phyloP scores from a whole-genome alignment of 2,797 vertebrate species.

The Gadopsis marmoratus region DNA sequence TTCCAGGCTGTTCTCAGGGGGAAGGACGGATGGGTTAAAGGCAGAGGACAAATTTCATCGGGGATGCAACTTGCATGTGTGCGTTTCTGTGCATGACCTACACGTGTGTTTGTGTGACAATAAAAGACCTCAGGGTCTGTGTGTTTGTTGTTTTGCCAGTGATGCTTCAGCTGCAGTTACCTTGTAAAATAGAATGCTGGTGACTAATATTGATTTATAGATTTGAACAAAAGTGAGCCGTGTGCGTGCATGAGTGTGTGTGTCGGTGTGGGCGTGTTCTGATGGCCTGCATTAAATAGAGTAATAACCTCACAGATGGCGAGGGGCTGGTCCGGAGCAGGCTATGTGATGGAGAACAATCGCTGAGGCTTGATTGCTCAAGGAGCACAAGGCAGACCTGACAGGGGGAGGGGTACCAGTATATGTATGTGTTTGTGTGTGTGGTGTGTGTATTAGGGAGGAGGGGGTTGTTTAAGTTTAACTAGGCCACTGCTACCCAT shows the following conservation, averaged over 20 bases:
- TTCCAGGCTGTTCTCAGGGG: too few species aligned
- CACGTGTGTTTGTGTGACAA: too few species aligned
- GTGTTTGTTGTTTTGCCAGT: too few species aligned
- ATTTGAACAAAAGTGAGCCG: conserved; percentile 69
- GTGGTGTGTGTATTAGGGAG: conserved; percentile 50
- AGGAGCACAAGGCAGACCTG: conserved; percentile 81
- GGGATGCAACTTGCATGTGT: too few species aligned
- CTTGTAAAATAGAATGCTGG: conserved; percentile 55
- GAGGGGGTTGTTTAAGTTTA: conserved; percentile 84
- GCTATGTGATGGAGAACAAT: conserved; percentile 85
- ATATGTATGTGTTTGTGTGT: conserved; percentile 48
- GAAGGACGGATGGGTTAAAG: too few species aligned
- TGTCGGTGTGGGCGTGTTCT: conserved; percentile 65
- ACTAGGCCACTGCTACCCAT: conserved; percentile 79
- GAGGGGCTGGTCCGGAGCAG: conserved; percentile 79
- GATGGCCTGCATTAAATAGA: conserved; percentile 78
- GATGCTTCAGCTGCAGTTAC: conserved; percentile 6
- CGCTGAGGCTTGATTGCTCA: conserved; percentile 85
- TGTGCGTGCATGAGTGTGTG: conserved; percentile 60
- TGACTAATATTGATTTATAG: conserved; percentile 82
- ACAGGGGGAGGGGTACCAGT: conserved; percentile 76
- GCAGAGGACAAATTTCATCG: too few species aligned
- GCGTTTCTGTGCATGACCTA: too few species aligned
- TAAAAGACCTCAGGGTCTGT: too few species aligned
- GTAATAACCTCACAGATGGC: conserved; percentile 87